Conservation (phyloP, 2,113 vertebrate species). For the Uria lomvia region DNA sequence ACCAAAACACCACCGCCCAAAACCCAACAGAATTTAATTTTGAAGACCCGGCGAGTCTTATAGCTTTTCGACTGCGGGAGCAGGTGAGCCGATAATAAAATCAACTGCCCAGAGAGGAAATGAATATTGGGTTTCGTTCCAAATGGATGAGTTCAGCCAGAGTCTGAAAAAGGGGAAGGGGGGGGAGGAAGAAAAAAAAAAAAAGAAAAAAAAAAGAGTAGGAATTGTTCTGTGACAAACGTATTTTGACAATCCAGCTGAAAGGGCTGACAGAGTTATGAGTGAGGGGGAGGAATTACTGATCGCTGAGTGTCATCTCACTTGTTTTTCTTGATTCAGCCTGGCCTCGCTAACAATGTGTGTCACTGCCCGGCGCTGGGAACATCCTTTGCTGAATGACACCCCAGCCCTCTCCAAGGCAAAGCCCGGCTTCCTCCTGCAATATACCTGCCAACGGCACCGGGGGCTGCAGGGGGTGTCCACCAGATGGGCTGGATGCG, state of each 20-base stretch:
- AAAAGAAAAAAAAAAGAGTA: background rate
- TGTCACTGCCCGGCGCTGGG: conserved; percentile 53
- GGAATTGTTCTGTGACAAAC: conserved; percentile 66
- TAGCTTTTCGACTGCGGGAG: background rate
- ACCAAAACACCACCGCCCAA: background rate
- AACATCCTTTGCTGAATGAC: conserved; percentile 53
- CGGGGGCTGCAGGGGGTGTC: background rate
- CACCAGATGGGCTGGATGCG: background rate
- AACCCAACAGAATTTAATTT: conserved; percentile 30
- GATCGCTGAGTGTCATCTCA: conserved; percentile 38
- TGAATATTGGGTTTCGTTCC: conserved; percentile 55
- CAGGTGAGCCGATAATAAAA: conserved; percentile 56
- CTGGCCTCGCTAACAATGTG: conserved; percentile 62
- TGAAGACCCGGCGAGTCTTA: conserved; percentile 10
- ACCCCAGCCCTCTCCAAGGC: background rate
- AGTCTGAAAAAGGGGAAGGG: background rate
- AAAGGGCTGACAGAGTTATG: conserved; percentile 69
- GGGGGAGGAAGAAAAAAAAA: no score
- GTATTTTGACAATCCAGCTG: conserved; percentile 66
- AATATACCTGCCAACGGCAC: conserved; percentile 22
- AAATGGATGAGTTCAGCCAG: conserved; percentile 48
- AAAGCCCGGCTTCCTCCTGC: background rate
- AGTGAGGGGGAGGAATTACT: conserved; percentile 53
- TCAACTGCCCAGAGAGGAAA: conserved; percentile 57
- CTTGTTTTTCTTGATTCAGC: conserved; percentile 53